Evolutionary conservation across 2,797 vertebrate genomes (phyloP).

Genomic region (Spondyliosoma cantharus): DNA sequence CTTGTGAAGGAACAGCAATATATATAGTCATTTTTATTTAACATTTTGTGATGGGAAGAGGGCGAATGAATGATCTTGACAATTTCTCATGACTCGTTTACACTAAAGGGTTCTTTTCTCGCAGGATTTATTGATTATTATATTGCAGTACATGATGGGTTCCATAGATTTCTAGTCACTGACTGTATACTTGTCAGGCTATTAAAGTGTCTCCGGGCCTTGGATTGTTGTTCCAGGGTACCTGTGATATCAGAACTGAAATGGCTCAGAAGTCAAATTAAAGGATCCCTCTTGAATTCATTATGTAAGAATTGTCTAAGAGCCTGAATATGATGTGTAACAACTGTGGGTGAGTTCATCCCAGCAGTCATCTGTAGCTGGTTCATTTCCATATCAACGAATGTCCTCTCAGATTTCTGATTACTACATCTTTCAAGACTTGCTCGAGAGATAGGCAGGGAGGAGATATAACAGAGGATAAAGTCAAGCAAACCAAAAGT

Average conservation of each 20-base stretch:
- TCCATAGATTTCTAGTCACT: not conserved
- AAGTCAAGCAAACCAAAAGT: not conserved
- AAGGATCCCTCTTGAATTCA: slow-evolving; percentile 17
- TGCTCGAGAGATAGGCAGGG: not conserved
- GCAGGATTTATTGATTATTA: slow-evolving; percentile 3
- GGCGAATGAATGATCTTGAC: not conserved
- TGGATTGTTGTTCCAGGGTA: slow-evolving; percentile 11
- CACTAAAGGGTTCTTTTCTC: not conserved
- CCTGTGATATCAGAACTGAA: slow-evolving; percentile 13
- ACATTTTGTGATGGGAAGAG: not conserved
- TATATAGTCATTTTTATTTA: not conserved
- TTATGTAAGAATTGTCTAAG: not conserved
- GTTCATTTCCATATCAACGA: slow-evolving; percentile 24
- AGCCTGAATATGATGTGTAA: slow-evolving; percentile 32
- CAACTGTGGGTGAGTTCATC: slow-evolving; percentile 14
- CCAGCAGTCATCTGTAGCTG: slow-evolving; percentile 16
- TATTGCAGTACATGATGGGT: not conserved
- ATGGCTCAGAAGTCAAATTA: slow-evolving; percentile 9
- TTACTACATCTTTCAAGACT: not conserved
- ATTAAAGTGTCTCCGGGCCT: slow-evolving; percentile 14
- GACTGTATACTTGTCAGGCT: not conserved
- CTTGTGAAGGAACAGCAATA: slow-evolving; percentile 22
- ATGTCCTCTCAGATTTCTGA: slow-evolving; percentile 10
- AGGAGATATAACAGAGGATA: slow-evolving; percentile 1
- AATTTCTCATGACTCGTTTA: slow-evolving; percentile 1